These are phyloP conservation scores for Arrhopalites spinosus DNA, from an alignment of 2,888 invertebrate genomes.

Conservation along the genomic window DNA sequence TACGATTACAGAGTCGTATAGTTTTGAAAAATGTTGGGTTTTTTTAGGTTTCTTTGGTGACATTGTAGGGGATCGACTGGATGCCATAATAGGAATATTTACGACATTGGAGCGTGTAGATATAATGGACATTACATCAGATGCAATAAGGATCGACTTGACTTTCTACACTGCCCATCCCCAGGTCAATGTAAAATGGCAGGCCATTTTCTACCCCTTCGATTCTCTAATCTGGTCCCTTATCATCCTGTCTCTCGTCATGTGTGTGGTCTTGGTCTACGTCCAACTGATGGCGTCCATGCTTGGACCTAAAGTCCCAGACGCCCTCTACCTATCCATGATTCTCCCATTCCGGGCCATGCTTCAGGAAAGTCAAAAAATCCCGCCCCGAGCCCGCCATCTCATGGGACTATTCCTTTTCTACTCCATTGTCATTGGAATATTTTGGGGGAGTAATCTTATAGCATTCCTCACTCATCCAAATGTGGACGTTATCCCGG, in stretches of 20 bases:
- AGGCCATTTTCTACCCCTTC: conserved; percentile 1
- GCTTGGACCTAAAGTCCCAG: not conserved
- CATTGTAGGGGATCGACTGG: no score
- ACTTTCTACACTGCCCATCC: not conserved
- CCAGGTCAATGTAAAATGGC: not conserved
- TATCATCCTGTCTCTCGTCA: not conserved
- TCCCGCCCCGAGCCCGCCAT: not conserved
- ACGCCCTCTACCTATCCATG: not conserved
- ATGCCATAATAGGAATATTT: no score
- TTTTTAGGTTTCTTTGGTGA: no score
- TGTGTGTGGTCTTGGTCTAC: not conserved
- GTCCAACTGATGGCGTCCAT: not conserved
- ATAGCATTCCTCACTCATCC: conserved; percentile 12
- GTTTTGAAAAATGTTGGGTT: no score
- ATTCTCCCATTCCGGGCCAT: not conserved
- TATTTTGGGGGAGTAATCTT: not conserved
- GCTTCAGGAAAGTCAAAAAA: not conserved
- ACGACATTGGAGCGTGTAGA: no score
- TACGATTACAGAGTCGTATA: no score
- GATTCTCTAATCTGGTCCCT: not conserved
- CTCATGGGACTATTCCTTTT: conserved; percentile 4
- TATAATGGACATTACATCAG: not conserved
- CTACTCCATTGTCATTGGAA: conserved; percentile 9
- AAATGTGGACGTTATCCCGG: not conserved
- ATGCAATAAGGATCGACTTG: not conserved